A percentile compares a stretch with the other conserved stretches of the same genome.
phyloP scores from a whole-genome alignment of 2,113 vertebrate species.

The Pomatorhinus ruficollis region DNA sequence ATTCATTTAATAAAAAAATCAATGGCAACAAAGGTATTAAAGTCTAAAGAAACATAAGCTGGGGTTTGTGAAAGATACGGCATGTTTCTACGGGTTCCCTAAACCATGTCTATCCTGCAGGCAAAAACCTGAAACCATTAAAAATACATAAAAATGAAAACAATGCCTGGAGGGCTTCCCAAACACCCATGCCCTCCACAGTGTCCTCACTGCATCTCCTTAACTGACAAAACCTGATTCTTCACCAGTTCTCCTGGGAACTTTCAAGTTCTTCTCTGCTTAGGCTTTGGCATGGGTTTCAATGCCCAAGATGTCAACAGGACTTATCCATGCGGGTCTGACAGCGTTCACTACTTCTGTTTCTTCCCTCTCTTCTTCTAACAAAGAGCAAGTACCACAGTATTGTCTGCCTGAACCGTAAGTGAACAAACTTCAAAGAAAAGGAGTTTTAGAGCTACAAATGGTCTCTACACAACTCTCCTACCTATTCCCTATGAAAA shows the following conservation, averaged over 20 bases:
- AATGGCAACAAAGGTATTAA: not conserved
- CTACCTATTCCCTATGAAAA: not conserved
- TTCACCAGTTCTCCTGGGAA: slow-evolving; percentile 10
- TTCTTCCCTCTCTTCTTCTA: not conserved
- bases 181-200: not conserved
- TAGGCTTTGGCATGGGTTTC: not conserved
- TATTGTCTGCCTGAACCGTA: not conserved
- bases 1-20: not conserved
- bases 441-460: not conserved
- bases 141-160: not conserved
- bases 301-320: not conserved
- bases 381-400: not conserved
- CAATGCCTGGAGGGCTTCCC: slow-evolving; percentile 14
- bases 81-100: not conserved
- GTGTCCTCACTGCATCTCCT: not conserved
- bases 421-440: slow-evolving; percentile 8
- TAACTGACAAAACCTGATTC: not conserved
- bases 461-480: not conserved
- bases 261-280: not conserved
- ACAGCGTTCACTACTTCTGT: not conserved
- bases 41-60: not conserved
- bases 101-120: not conserved
- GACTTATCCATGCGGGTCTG: not conserved
- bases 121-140: slow-evolving; percentile 16
- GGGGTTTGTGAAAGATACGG: not conserved